These are phyloP conservation scores for Neostethus bicornis DNA, from an alignment of 2,797 vertebrate genomes.

Conservation along the genomic window DNA sequence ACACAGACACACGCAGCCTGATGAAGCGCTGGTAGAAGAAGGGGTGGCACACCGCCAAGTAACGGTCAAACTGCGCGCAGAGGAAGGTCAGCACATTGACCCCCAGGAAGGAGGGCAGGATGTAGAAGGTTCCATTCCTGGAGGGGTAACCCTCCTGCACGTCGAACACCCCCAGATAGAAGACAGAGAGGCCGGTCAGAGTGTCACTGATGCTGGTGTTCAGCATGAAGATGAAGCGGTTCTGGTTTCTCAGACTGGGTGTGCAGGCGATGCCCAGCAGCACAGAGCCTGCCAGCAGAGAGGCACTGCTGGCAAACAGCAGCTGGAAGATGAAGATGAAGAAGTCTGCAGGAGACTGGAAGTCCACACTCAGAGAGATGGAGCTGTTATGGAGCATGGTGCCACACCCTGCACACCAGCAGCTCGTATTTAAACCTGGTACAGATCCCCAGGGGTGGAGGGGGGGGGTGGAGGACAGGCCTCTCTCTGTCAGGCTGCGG, in stretches of 20 bases:
- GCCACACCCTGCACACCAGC: constrained; percentile 32
- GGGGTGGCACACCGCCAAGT: constrained; percentile 80
- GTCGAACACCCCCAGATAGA: constrained; percentile 83
- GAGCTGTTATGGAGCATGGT: constrained; percentile 73
- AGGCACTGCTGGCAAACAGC: constrained; percentile 74
- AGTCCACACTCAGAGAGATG: constrained; percentile 76
- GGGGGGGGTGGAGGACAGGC: too few species aligned
- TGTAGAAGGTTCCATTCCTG: constrained; percentile 78
- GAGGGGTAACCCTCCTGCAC: constrained; percentile 82
- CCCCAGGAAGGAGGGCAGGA: constrained; percentile 81
- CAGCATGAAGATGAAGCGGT: constrained; percentile 84
- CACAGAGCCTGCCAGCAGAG: constrained; percentile 78
- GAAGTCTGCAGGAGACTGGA: constrained; percentile 72
- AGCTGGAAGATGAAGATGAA: constrained; percentile 80
- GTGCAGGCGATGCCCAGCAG: constrained; percentile 73
- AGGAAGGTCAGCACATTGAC: constrained; percentile 83
- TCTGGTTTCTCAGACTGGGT: constrained; percentile 75
- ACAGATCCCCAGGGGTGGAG: too few species aligned
- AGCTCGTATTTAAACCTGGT: too few species aligned
- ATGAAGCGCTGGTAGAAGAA: constrained; percentile 81
- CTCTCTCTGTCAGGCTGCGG: too few species aligned
- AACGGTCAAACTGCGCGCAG: constrained; percentile 83
- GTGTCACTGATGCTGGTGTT: constrained; percentile 86
- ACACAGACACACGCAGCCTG: constrained; percentile 57
- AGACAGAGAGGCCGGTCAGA: constrained; percentile 80